Evolutionary conservation across 2,888 invertebrate species (phyloP).

Genomic region (Auanema sp.): DNA sequence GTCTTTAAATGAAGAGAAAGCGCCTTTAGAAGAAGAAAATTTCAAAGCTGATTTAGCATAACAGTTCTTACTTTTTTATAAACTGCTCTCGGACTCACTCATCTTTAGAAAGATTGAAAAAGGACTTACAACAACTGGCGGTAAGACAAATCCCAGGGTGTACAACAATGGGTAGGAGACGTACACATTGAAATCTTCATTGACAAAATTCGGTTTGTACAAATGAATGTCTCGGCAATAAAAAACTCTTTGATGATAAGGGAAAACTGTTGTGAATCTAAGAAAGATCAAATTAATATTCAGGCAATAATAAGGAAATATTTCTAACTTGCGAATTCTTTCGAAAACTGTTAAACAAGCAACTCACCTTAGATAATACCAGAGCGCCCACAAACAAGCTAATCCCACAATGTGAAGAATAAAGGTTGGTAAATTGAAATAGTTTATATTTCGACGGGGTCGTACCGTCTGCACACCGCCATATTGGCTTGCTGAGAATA

Average conservation of each 20-base stretch:
- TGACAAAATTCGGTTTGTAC: constrained; percentile 62
- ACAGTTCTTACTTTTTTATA: neutral
- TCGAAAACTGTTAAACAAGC: neutral
- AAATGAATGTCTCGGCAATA: constrained; percentile 61
- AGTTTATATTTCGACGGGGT: constrained; percentile 55
- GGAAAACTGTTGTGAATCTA: constrained; percentile 64
- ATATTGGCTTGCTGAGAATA: constrained; percentile 63
- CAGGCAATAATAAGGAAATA: neutral
- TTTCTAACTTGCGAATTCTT: neutral
- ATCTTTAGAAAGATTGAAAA: neutral
- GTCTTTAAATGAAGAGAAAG: neutral
- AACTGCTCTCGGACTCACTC: neutral
- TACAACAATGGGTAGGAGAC: constrained; percentile 62
- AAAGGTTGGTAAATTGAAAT: constrained; percentile 65
- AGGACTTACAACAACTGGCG: constrained; percentile 60
- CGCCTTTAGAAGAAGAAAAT: neutral
- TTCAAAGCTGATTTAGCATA: neutral
- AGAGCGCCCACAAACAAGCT: constrained; percentile 65
- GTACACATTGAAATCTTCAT: constrained; percentile 63
- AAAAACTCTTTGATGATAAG: constrained; percentile 63
- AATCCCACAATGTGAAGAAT: constrained; percentile 66
- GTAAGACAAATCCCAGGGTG: constrained; percentile 60
- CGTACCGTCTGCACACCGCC: constrained; percentile 49
- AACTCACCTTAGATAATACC: constrained; percentile 66
- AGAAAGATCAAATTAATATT: constrained; percentile 18